These are phyloP conservation scores for Pipra filicauda DNA, from an alignment of 2,113 vertebrate genomes.

Conservation along the genomic window DNA sequence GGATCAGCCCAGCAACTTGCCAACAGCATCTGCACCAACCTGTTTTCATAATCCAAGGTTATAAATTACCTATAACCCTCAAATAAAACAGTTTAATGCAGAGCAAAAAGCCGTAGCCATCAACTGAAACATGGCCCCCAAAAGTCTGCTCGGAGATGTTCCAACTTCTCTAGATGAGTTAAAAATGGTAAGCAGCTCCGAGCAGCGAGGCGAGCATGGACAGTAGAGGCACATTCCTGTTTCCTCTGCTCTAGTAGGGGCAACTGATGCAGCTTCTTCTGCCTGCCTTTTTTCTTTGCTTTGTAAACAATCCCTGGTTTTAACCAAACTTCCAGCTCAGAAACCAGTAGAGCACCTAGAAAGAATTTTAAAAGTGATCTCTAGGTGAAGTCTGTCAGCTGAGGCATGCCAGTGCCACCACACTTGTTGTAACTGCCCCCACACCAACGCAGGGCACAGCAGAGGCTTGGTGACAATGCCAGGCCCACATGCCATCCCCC, in stretches of 20 bases:
- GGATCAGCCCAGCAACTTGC: background rate
- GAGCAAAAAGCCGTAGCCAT: background rate
- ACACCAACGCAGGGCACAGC: background rate
- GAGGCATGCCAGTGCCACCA: background rate
- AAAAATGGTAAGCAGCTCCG: background rate
- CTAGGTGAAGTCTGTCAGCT: background rate
- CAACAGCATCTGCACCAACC: background rate
- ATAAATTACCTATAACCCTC: background rate
- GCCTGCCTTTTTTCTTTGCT: slow-evolving; percentile 16
- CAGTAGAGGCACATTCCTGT: background rate
- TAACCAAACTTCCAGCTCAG: background rate
- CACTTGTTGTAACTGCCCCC: background rate
- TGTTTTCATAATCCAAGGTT: background rate
- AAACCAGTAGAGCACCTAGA: background rate
- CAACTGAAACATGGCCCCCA: background rate
- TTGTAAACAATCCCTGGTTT: background rate
- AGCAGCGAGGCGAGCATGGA: fast-evolving
- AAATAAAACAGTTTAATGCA: slow-evolving; percentile 23
- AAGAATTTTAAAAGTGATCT: background rate
- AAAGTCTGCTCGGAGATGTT: background rate
- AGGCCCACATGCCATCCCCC: fast-evolving
- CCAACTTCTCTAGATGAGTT: background rate
- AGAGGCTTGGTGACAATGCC: background rate
- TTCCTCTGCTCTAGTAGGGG: background rate
- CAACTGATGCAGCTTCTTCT: background rate